Percentiles rank a stretch among this genome's conserved stretches.
phyloP scores from a whole-genome alignment of 2,797 vertebrate species.

The Poecilia picta region DNA sequence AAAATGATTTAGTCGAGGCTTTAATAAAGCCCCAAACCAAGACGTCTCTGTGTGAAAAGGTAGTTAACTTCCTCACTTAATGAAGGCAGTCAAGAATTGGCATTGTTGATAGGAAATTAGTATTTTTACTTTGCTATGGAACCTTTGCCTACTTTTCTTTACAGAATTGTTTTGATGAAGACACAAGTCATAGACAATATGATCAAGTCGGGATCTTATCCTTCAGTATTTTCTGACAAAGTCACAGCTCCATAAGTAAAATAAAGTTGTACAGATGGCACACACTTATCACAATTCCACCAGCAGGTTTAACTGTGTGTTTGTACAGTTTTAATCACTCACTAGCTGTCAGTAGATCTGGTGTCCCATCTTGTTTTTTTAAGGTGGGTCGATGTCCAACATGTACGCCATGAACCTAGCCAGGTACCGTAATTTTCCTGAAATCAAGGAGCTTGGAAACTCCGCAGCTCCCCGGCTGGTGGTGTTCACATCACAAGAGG shows the following conservation, averaged over 20 bases:
- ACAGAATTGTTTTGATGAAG: neutral
- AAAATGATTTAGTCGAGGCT: neutral
- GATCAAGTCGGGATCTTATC: neutral
- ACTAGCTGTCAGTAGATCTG: neutral
- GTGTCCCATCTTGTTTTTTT: constrained; percentile 30
- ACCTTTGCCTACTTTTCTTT: neutral
- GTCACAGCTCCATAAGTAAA: neutral
- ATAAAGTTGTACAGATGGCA: neutral
- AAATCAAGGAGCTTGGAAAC: constrained; percentile 86
- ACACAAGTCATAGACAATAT: neutral
- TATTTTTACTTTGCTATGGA: neutral
- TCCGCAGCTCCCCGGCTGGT: constrained; percentile 82
- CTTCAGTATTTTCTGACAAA: neutral
- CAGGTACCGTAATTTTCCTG: constrained; percentile 83
- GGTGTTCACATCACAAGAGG: constrained; percentile 88
- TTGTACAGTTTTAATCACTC: neutral
- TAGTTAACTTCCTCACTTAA: neutral
- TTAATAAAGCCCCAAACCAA: neutral
- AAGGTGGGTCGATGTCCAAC: constrained; percentile 90
- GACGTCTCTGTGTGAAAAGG: neutral
- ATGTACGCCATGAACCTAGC: constrained; percentile 90
- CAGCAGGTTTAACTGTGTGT: neutral
- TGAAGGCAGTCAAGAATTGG: neutral
- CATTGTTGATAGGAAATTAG: neutral
- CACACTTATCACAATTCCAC: neutral